Evolutionary conservation across 2,888 invertebrate genomes (phyloP).

Genomic region (Cynaeus angustus): DNA sequence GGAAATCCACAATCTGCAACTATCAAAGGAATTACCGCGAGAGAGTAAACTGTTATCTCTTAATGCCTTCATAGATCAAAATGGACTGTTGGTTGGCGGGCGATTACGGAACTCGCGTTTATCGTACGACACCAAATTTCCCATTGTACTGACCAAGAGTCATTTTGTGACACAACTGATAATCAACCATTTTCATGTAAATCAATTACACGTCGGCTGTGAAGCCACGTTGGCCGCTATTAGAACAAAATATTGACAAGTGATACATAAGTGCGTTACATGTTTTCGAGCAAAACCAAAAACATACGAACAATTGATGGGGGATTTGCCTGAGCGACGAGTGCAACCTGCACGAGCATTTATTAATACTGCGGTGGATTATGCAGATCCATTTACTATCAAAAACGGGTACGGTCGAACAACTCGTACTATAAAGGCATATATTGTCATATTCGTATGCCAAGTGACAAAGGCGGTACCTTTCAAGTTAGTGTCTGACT

Average conservation of each 20-base stretch:
- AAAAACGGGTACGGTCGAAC: background rate
- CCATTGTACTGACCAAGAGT: too few species aligned
- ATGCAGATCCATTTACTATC: constrained; percentile 13
- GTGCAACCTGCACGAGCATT: constrained; percentile 16
- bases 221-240: constrained; percentile 41
- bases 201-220: too few species aligned
- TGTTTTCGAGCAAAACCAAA: background rate
- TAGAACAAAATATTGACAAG: constrained; percentile 48
- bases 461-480: background rate
- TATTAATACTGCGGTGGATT: constrained; percentile 20
- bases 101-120: background rate
- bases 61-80: background rate
- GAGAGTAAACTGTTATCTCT: background rate
- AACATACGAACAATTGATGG: constrained; percentile 27
- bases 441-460: constrained; percentile 13
- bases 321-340: constrained; percentile 9
- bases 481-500: constrained; percentile 11
- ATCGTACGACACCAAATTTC: background rate
- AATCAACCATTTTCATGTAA: constrained; percentile 42
- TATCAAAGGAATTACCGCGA: background rate
- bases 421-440: constrained; percentile 16
- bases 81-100: background rate
- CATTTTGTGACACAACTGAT: background rate
- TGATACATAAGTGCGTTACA: background rate
- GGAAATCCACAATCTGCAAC: background rate